phyloP scores from a whole-genome alignment of 1,140 invertebrate genomes.

The Panagrolaimus sp. region DNA sequence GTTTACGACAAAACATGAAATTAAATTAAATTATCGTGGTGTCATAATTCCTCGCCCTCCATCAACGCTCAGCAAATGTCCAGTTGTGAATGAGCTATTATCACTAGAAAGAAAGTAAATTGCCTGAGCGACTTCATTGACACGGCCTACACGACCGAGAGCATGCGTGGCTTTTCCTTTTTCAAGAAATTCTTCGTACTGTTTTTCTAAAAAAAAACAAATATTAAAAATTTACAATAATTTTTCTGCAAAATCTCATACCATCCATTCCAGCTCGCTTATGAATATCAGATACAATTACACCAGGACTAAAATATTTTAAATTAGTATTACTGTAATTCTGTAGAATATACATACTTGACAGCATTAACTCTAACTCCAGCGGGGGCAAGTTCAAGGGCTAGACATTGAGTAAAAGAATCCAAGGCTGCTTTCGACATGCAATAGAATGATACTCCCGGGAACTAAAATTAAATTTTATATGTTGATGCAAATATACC shows the following conservation, averaged over 20 bases:
- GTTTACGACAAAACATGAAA: too few species aligned
- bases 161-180: constrained; percentile 64
- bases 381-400: constrained; percentile 59
- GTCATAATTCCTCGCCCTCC: constrained; percentile 60
- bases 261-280: constrained; percentile 70
- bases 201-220: too few species aligned
- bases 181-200: constrained; percentile 67
- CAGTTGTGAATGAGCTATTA: constrained; percentile 64
- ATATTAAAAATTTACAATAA: too few species aligned
- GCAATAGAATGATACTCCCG: constrained; percentile 58
- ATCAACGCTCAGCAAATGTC: constrained; percentile 60
- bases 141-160: constrained; percentile 62
- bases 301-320: constrained; percentile 68
- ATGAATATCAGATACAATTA: constrained; percentile 73
- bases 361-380: constrained; percentile 61
- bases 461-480: constrained; percentile 56
- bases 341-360: constrained; percentile 34
- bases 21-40: constrained; percentile 53
- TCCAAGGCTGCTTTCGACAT: constrained; percentile 60
- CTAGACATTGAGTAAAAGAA: constrained; percentile 60
- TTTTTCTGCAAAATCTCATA: too few species aligned
- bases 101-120: constrained; percentile 64
- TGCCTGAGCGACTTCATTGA: constrained; percentile 63
- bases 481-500: neutral
- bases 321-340: neutral